Percentiles rank a stretch among this genome's conserved stretches.
Evolutionary conservation across 2,797 vertebrate genomes (phyloP).

Genomic region (Phaenicophaeus curvirostris): DNA sequence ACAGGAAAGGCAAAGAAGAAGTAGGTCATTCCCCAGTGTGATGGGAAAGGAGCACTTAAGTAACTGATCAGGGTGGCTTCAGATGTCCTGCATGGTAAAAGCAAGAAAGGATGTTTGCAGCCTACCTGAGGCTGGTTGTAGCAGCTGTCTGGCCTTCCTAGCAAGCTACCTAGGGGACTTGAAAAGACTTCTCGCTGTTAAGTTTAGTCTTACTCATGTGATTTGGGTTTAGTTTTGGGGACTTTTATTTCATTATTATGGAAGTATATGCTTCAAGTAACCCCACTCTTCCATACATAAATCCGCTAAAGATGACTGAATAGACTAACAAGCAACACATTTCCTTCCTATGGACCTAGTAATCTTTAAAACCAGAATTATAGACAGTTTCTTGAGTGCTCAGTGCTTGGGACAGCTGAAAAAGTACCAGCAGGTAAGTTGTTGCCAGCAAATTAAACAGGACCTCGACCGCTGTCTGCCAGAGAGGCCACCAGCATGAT

Average conservation of each 20-base stretch:
- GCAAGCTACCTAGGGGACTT: not conserved
- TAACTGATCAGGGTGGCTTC: not conserved
- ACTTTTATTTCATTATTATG: not conserved
- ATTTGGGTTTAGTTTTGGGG: not conserved
- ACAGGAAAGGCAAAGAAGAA: conserved; percentile 59
- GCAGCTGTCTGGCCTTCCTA: not conserved
- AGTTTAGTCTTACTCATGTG: not conserved
- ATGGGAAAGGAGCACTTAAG: not conserved
- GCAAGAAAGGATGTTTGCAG: not conserved
- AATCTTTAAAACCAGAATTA: not conserved
- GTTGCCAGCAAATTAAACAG: not conserved
- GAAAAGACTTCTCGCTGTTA: not conserved
- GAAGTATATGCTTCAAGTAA: not conserved
- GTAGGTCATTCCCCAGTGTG: not conserved
- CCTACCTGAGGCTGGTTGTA: not conserved
- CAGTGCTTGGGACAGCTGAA: not conserved
- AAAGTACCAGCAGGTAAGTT: not conserved
- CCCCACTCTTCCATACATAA: not conserved
- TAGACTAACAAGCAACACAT: not conserved
- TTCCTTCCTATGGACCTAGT: not conserved
- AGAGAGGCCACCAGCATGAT: not conserved
- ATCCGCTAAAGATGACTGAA: not conserved
- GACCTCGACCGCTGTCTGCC: not conserved
- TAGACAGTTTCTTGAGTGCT: not conserved
- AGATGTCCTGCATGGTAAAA: not conserved